Evolutionary conservation across 2,888 invertebrate genomes (phyloP).

Genomic region (Drosophila kuntzei): DNA sequence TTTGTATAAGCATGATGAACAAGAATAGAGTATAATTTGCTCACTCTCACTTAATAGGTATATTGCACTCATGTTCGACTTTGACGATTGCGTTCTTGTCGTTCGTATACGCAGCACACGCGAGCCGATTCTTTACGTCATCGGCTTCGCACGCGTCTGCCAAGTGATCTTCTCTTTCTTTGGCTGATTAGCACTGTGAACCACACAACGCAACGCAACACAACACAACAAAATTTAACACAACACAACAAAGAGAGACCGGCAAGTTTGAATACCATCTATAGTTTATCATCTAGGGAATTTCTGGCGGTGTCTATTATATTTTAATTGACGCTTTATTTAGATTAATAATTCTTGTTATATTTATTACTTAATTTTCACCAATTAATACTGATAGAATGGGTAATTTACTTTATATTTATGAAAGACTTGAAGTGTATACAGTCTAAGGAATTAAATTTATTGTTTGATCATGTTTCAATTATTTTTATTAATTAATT

Average conservation of each 20-base stretch:
- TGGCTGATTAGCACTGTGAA: conserved; percentile 65
- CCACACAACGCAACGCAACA: conserved; percentile 39
- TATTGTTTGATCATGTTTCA: conserved; percentile 4
- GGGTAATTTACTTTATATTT: no score
- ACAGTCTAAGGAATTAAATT: neutral
- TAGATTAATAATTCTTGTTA: conserved; percentile 37
- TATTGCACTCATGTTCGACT: conserved; percentile 31
- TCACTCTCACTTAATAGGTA: conserved; percentile 22
- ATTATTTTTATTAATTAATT: no score
- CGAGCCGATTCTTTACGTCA: conserved; percentile 72
- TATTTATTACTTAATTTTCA: conserved; percentile 16
- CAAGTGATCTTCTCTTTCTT: conserved; percentile 71
- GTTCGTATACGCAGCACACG: conserved; percentile 51
- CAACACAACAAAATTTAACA: conserved; percentile 21
- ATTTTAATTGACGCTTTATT: conserved; percentile 43
- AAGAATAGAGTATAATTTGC: conserved; percentile 8
- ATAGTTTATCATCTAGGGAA: conserved; percentile 38
- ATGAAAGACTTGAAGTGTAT: neutral
- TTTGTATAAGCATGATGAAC: conserved; percentile 3
- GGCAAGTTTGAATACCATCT: conserved; percentile 11
- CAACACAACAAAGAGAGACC: conserved; percentile 20
- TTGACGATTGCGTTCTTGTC: conserved; percentile 22
- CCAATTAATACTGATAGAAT: conserved; percentile 21
- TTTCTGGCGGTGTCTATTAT: conserved; percentile 21
- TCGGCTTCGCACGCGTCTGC: conserved; percentile 68